Evolutionary conservation across 2,888 invertebrate genomes (phyloP).

Genomic region (Saturnia japonica): DNA sequence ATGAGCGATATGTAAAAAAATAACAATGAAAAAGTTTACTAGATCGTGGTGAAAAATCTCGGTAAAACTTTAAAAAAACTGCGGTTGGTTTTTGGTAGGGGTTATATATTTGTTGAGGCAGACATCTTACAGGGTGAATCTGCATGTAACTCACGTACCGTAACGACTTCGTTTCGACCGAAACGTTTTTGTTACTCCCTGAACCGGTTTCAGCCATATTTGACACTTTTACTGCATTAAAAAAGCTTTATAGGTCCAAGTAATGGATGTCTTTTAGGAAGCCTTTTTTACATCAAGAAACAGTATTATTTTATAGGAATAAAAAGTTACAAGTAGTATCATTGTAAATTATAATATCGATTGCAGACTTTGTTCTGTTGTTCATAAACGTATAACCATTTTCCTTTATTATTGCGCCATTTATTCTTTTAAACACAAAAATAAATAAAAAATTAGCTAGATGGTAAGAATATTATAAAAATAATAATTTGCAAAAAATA

Average conservation of each 20-base stretch:
- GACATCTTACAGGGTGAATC: not conserved
- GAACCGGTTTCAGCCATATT: constrained; percentile 4
- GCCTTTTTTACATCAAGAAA: no score
- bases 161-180: constrained; percentile 10
- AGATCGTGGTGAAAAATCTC: not conserved
- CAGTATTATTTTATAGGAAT: no score
- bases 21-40: not conserved
- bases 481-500: no score
- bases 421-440: no score
- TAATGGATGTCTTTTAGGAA: not conserved
- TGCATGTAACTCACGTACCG: constrained; percentile 6
- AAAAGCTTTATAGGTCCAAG: constrained; percentile 9
- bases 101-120: not conserved
- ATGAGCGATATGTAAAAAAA: not conserved
- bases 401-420: no score
- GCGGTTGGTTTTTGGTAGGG: not conserved
- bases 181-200: constrained; percentile 8
- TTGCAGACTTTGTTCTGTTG: no score
- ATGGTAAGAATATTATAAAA: no score
- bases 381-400: no score
- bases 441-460: no score
- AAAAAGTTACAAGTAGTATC: no score
- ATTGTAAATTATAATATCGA: no score
- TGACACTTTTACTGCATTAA: constrained; percentile 8
- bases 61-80: not conserved